Conservation (phyloP, 2,888 invertebrate genomes). For the Glyphotaelius pellucidus region DNA sequence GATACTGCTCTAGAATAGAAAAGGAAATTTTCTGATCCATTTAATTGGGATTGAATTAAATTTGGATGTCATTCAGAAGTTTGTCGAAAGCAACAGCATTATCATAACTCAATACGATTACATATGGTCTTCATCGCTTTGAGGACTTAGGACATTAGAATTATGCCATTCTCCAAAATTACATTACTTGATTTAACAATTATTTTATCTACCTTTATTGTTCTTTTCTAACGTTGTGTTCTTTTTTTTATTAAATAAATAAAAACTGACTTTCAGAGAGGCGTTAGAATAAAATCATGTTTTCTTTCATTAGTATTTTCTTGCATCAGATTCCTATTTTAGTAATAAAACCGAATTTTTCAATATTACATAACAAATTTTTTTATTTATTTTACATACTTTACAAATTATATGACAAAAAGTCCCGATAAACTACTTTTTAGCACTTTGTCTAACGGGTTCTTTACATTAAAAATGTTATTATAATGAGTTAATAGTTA, state of each 20-base stretch:
- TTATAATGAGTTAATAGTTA: too few species aligned
- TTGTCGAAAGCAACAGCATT: not conserved
- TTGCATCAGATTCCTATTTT: too few species aligned
- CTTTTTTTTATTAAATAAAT: not conserved
- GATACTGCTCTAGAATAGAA: not conserved
- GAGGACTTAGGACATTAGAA: not conserved
- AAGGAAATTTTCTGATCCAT: not conserved
- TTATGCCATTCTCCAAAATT: not conserved
- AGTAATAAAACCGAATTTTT: too few species aligned
- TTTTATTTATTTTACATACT: too few species aligned
- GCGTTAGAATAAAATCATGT: too few species aligned
- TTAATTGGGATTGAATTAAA: too few species aligned
- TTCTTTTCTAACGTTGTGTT: not conserved
- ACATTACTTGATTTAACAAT: not conserved
- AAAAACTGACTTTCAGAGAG: not conserved
- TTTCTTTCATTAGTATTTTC: too few species aligned
- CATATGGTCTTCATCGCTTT: not conserved
- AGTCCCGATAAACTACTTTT: too few species aligned
- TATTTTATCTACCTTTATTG: not conserved
- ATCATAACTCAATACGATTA: not conserved
- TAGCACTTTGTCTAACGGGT: too few species aligned
- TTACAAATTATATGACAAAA: too few species aligned
- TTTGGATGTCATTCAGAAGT: not conserved
- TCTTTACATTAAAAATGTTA: too few species aligned
- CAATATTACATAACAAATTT: too few species aligned